phyloP scores from a whole-genome alignment of 2,888 invertebrate species.

The Ectemnius continuus region DNA sequence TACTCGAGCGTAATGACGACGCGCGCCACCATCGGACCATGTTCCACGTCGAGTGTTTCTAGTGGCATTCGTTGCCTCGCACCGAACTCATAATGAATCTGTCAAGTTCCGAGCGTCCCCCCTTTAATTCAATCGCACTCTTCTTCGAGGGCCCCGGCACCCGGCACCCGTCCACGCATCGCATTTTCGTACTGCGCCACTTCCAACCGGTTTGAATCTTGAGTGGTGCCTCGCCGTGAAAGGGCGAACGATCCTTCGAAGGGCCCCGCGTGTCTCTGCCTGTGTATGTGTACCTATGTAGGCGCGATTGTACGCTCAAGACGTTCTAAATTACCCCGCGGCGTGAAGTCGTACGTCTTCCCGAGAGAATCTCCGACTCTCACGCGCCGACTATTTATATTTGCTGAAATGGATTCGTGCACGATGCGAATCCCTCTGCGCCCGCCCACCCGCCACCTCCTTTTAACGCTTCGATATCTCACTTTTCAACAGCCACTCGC shows the following conservation, averaged over 20 bases:
- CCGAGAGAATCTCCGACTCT: neutral
- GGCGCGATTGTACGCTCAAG: neutral
- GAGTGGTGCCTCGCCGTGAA: too few relatives aligned
- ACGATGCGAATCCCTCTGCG: neutral
- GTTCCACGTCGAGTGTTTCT: too few relatives aligned
- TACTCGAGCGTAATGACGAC: too few relatives aligned
- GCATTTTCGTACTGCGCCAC: neutral
- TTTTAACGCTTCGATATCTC: constrained; percentile 23
- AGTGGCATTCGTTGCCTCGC: too few relatives aligned
- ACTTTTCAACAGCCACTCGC: constrained; percentile 27
- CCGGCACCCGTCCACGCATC: neutral
- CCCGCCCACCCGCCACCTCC: constrained; percentile 8
- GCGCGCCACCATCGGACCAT: too few relatives aligned
- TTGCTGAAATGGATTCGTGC: neutral
- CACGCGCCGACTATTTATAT: constrained; percentile 7
- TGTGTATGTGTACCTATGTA: too few relatives aligned
- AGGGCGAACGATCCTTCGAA: neutral
- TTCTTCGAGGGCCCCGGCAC: neutral
- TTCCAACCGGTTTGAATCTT: neutral
- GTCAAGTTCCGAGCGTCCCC: neutral
- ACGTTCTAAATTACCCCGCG: constrained; percentile 4
- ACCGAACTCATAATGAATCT: neutral
- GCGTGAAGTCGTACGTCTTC: constrained; percentile 1
- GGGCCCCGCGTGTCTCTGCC: neutral
- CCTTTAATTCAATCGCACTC: neutral